Conservation (phyloP, 2,888 invertebrate genomes). For the Xanthorhoe spadicearia region DNA sequence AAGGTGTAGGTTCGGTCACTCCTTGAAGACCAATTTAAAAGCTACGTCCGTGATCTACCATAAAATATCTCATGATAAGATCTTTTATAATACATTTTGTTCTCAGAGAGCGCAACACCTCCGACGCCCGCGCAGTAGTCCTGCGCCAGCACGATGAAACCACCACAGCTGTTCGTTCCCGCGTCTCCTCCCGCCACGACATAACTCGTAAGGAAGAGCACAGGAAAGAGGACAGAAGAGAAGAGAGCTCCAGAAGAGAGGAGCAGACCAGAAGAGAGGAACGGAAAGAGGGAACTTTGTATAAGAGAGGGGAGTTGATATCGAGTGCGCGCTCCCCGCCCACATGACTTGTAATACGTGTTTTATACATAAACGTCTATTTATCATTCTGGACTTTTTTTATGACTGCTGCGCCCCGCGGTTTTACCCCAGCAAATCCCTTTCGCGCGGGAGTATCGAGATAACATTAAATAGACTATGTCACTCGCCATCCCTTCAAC, state of each 20-base stretch:
- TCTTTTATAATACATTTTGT: background rate
- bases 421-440: too few species aligned
- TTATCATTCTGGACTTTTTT: slow-evolving; percentile 66
- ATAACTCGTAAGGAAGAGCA: slow-evolving; percentile 36
- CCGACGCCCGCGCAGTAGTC: slow-evolving; percentile 72
- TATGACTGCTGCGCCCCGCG: slow-evolving; percentile 20
- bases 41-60: too few species aligned
- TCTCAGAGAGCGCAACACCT: slow-evolving; percentile 79
- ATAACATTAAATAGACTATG: too few species aligned
- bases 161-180: slow-evolving; percentile 84
- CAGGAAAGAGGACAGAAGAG: slow-evolving; percentile 65
- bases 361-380: slow-evolving; percentile 82
- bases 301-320: slow-evolving; percentile 92
- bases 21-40: too few species aligned
- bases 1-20: too few species aligned
- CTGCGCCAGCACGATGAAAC: slow-evolving; percentile 78
- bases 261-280: slow-evolving; percentile 60
- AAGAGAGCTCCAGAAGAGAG: slow-evolving; percentile 49
- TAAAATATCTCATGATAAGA: background rate
- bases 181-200: slow-evolving; percentile 57
- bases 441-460: too few species aligned
- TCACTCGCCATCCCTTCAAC: too few species aligned
- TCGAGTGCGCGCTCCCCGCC: slow-evolving; percentile 87
- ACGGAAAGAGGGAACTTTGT: slow-evolving; percentile 79
- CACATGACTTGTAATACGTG: slow-evolving; percentile 71